Conservation (phyloP, 1,140 invertebrate species). For the Brachionus paranguensis region DNA sequence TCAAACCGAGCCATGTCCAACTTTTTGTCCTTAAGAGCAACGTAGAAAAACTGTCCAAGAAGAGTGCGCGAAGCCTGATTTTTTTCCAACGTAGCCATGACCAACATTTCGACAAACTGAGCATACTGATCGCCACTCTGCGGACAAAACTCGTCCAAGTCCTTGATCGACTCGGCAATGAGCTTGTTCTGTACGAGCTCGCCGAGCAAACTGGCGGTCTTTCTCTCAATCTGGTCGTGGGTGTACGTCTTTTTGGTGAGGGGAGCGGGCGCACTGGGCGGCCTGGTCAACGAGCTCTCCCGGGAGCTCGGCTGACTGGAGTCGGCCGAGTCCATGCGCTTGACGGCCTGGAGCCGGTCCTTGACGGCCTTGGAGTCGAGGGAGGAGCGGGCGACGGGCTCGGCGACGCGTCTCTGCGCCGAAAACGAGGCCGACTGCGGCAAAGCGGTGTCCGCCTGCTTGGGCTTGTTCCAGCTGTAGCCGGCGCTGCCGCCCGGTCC, state of each 20-base stretch:
- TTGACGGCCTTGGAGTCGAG: neutral
- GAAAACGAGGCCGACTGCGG: neutral
- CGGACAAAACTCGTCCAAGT: constrained; percentile 8
- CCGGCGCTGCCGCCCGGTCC: neutral
- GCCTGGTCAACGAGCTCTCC: neutral
- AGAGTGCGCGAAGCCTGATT: neutral
- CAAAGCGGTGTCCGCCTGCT: neutral
- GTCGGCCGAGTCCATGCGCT: neutral
- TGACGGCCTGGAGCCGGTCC: neutral
- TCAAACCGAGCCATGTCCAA: neutral
- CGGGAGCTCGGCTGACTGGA: neutral
- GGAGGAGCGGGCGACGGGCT: neutral
- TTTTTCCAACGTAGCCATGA: neutral
- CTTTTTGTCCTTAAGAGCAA: neutral
- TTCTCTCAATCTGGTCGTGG: neutral
- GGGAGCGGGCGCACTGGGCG: neutral
- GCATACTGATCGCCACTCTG: neutral
- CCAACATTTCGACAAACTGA: neutral
- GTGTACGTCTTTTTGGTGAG: neutral
- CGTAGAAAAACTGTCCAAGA: neutral
- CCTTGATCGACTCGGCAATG: neutral
- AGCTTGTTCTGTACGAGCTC: neutral
- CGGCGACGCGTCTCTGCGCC: neutral
- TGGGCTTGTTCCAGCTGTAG: neutral
- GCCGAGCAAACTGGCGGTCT: neutral